Conservation (phyloP, 2,888 invertebrate species). For the Tromatobia lineatoria region DNA sequence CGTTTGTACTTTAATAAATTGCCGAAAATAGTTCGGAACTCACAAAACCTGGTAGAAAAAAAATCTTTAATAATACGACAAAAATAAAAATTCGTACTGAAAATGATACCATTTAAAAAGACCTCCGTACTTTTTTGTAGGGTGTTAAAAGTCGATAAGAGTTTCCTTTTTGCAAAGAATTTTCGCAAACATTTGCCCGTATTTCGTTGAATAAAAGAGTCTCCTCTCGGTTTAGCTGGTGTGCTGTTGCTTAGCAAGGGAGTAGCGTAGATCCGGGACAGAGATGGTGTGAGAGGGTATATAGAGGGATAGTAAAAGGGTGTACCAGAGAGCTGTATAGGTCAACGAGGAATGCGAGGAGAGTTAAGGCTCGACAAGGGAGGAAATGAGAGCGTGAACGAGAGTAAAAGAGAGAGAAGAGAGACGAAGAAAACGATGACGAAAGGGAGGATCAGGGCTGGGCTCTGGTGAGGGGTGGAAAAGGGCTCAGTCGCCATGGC, state of each 20-base stretch:
- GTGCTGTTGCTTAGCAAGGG: slow-evolving; percentile 48
- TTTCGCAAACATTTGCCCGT: slow-evolving; percentile 12
- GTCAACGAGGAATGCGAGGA: slow-evolving; percentile 76
- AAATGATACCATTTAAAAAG: too few relatives aligned
- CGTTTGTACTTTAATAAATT: too few relatives aligned
- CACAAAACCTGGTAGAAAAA: too few relatives aligned
- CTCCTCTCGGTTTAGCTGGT: slow-evolving; percentile 25
- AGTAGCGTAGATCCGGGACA: slow-evolving; percentile 57
- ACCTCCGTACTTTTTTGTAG: neutral
- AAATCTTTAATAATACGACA: too few relatives aligned
- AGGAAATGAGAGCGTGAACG: slow-evolving; percentile 46
- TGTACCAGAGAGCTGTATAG: slow-evolving; percentile 75
- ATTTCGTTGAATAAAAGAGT: slow-evolving; percentile 46
- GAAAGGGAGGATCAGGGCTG: slow-evolving; percentile 64
- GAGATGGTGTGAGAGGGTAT: slow-evolving; percentile 49
- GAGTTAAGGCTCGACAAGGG: slow-evolving; percentile 42
- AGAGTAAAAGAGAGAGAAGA: slow-evolving; percentile 3
- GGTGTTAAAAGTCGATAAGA: neutral
- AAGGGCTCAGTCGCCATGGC: slow-evolving; percentile 82
- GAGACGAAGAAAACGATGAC: slow-evolving; percentile 56
- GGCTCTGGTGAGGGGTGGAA: slow-evolving; percentile 69
- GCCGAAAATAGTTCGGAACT: too few relatives aligned
- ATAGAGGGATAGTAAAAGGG: slow-evolving; percentile 71
- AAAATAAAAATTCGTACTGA: too few relatives aligned
- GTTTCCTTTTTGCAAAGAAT: neutral